Evolutionary conservation across 2,888 invertebrate species (phyloP).

Genomic region (Bellardia bayeri): DNA sequence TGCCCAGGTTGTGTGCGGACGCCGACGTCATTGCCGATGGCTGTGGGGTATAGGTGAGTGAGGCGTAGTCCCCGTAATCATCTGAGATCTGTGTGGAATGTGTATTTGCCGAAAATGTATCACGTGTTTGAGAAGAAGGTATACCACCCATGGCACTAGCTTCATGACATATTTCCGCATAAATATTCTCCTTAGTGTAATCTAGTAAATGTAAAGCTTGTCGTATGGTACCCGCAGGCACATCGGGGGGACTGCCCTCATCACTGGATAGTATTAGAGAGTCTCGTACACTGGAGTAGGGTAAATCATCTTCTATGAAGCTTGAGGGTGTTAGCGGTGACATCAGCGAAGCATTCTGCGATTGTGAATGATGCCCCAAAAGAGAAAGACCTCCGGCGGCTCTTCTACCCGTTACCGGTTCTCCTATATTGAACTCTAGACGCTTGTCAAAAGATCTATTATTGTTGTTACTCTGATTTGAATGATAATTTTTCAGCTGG

Average conservation of each 20-base stretch:
- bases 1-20: slow-evolving; percentile 74
- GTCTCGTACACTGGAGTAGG: slow-evolving; percentile 89
- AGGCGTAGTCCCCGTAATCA: slow-evolving; percentile 80
- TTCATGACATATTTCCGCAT: slow-evolving; percentile 88
- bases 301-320: slow-evolving; percentile 86
- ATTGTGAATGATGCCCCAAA: slow-evolving; percentile 74
- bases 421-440: slow-evolving; percentile 78
- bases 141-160: slow-evolving; percentile 75
- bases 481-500: slow-evolving; percentile 76
- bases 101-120: slow-evolving; percentile 77
- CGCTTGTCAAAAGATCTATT: slow-evolving; percentile 68
- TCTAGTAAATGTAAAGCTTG: slow-evolving; percentile 78
- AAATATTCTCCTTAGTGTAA: slow-evolving; percentile 87
- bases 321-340: slow-evolving; percentile 76
- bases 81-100: slow-evolving; percentile 77
- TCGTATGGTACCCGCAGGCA: slow-evolving; percentile 73
- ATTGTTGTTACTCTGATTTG: slow-evolving; percentile 53
- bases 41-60: slow-evolving; percentile 77
- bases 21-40: slow-evolving; percentile 32
- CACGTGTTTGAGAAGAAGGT: slow-evolving; percentile 77
- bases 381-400: slow-evolving; percentile 80
- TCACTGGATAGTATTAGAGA: slow-evolving; percentile 85
- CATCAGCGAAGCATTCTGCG: slow-evolving; percentile 73
- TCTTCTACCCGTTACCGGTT: slow-evolving; percentile 81
- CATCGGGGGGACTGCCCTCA: slow-evolving; percentile 72